Conservation (phyloP, 1,140 invertebrate species). For the Cydia amplana region DNA sequence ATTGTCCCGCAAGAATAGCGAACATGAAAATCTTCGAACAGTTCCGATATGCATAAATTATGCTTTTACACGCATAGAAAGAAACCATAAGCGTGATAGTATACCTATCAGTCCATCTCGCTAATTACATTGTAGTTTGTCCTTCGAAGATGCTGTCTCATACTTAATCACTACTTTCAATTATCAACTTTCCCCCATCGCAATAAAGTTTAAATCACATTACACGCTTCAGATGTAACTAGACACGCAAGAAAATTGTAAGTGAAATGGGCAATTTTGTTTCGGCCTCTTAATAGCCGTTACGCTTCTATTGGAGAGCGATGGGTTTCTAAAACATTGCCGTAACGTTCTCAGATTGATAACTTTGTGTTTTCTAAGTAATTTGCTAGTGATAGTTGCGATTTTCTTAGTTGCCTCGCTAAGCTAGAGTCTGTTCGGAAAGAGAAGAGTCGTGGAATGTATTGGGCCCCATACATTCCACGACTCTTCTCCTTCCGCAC, state of each 20-base stretch:
- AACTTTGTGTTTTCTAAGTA: conserved; percentile 1
- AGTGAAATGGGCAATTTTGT: conserved; percentile 27
- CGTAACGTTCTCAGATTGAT: background rate
- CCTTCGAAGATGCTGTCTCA: conserved; percentile 19
- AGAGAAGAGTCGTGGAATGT: no score
- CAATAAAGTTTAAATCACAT: conserved; percentile 5
- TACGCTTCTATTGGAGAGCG: conserved; percentile 23
- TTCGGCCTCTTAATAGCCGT: conserved; percentile 21
- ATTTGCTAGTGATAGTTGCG: conserved; percentile 10
- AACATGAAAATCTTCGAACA: no score
- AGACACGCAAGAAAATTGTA: conserved; percentile 24
- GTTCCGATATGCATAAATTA: no score
- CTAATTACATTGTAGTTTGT: background rate
- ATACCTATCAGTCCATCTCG: background rate
- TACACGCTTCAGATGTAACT: conserved; percentile 21
- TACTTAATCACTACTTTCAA: background rate
- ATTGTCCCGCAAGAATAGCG: no score
- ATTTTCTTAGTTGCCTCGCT: background rate
- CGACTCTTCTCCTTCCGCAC: no score
- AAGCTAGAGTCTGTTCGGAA: no score
- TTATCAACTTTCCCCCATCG: background rate
- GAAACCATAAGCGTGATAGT: no score
- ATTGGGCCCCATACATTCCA: no score
- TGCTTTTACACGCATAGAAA: no score
- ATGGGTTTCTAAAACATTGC: conserved; percentile 27